phyloP scores from a whole-genome alignment of 2,888 invertebrate species.

The Labia minor region DNA sequence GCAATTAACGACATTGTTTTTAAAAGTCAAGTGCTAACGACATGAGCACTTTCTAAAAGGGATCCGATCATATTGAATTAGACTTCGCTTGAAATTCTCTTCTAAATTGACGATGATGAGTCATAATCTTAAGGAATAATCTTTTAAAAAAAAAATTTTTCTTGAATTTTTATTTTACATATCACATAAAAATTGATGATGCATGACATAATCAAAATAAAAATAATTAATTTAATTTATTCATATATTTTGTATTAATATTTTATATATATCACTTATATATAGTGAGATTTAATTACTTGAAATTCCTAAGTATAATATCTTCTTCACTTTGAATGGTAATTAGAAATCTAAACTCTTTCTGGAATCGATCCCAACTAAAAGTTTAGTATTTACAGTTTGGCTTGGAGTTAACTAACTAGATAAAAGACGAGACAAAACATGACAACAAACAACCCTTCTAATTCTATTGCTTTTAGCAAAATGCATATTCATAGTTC shows the following conservation, averaged over 20 bases:
- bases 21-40: background rate
- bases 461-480: background rate
- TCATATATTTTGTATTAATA: too few species aligned
- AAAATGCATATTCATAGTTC: slow-evolving; percentile 7
- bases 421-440: slow-evolving; percentile 13
- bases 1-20: background rate
- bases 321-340: background rate
- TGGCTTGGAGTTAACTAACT: background rate
- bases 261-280: background rate
- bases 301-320: too few species aligned
- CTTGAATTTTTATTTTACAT: too few species aligned
- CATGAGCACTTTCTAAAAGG: slow-evolving; percentile 1
- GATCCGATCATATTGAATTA: background rate
- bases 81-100: background rate
- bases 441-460: slow-evolving; percentile 5
- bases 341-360: slow-evolving; percentile 7
- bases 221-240: too few species aligned
- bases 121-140: too few species aligned
- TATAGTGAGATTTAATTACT: background rate
- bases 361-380: background rate
- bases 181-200: too few species aligned
- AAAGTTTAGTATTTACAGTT: background rate
- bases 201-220: too few species aligned
- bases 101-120: too few species aligned
- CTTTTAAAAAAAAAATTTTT: too few species aligned